A percentile compares a stretch with the other conserved stretches of the same genome.
phyloP scores from a whole-genome alignment of 2,113 vertebrate genomes.

The Poeciliopsis retropinna region DNA sequence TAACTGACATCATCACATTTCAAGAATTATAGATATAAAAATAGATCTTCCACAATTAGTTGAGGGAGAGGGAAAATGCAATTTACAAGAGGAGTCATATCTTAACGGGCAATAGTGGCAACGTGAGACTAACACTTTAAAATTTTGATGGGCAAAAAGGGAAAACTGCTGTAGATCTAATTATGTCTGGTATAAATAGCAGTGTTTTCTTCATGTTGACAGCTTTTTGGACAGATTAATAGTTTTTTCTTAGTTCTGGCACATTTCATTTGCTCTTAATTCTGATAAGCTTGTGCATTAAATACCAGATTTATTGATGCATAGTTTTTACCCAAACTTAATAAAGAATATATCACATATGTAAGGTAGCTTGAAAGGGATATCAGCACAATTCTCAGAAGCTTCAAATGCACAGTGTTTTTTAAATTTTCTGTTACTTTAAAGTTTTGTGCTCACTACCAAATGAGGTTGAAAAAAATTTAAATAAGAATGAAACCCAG shows the following conservation, averaged over 20 bases:
- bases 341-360: not conserved
- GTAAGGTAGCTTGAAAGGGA: too few relatives aligned
- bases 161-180: constrained; percentile 17
- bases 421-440: too few relatives aligned
- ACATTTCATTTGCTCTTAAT: not conserved
- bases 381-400: too few relatives aligned
- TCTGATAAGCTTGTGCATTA: not conserved
- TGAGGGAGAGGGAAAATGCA: not conserved
- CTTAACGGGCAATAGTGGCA: not conserved
- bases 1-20: not conserved
- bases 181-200: constrained; percentile 25
- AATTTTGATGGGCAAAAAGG: not conserved
- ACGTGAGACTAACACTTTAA: not conserved
- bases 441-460: too few relatives aligned
- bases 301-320: not conserved
- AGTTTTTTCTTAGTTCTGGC: not conserved
- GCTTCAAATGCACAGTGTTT: too few relatives aligned
- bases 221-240: constrained; percentile 14
- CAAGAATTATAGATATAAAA: not conserved
- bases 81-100: not conserved
- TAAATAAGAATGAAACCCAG: too few relatives aligned
- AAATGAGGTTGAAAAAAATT: too few relatives aligned
- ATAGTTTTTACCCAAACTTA: constrained; percentile 4
- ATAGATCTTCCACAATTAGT: not conserved
- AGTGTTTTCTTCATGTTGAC: not conserved